These are phyloP conservation scores for Girardia tigrina DNA, from an alignment of 2,888 invertebrate species.

Conservation along the genomic window DNA sequence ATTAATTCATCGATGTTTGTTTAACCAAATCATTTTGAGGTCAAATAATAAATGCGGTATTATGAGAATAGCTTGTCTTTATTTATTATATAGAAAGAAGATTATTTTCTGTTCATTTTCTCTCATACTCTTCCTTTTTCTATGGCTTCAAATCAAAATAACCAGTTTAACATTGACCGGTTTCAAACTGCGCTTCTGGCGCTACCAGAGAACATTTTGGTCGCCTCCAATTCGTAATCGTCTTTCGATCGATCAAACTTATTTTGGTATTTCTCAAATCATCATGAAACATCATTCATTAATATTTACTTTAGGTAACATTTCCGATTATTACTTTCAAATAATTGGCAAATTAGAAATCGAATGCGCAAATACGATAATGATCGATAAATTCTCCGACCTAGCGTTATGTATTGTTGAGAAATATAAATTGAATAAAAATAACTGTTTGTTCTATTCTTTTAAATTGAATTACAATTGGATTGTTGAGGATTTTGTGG, in stretches of 20 bases:
- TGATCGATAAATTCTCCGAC: not conserved
- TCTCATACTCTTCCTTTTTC: no score
- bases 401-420: not conserved
- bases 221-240: not conserved
- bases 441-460: not conserved
- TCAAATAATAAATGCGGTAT: no score
- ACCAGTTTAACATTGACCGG: no score
- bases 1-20: no score
- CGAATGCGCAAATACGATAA: not conserved
- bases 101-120: no score
- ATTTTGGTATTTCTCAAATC: not conserved
- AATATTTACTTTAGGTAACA: not conserved
- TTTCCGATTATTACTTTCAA: not conserved
- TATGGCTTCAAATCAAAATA: no score
- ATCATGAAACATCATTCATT: not conserved
- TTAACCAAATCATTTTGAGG: no score
- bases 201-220: not conserved
- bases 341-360: not conserved
- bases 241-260: not conserved
- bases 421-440: not conserved
- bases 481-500: not conserved
- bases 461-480: not conserved
- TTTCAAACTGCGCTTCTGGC: not conserved
- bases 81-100: no score
- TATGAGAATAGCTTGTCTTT: no score